Conservation (phyloP, 1,140 invertebrate species). For the Probaryconus sp. region DNA sequence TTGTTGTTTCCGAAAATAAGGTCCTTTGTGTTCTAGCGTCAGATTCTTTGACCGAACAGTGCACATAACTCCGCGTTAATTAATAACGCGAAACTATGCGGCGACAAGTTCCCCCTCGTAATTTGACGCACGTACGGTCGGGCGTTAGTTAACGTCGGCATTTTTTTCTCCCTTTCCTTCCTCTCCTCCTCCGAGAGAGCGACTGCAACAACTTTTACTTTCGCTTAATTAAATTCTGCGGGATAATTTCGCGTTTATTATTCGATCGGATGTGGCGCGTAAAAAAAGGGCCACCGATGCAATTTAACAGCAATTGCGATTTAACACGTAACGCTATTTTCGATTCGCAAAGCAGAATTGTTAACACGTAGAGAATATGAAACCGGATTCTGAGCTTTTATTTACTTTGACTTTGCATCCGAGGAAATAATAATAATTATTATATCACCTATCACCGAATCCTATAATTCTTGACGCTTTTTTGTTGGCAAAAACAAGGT, state of each 20-base stretch:
- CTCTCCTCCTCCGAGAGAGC: conserved; percentile 4
- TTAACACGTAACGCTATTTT: no score
- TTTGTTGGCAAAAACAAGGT: not conserved
- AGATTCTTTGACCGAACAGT: conserved; percentile 10
- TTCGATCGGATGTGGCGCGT: no score
- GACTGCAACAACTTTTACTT: not conserved
- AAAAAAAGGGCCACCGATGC: no score
- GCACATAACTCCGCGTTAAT: conserved; percentile 56
- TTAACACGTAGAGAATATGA: no score
- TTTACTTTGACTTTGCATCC: no score
- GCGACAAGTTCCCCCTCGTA: conserved; percentile 9
- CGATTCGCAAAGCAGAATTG: no score
- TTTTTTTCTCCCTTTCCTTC: conserved; percentile 17
- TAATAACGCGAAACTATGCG: conserved; percentile 61
- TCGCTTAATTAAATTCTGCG: conserved; percentile 1
- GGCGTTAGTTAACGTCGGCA: not conserved
- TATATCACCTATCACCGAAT: no score
- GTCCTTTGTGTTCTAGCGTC: conserved; percentile 25
- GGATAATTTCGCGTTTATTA: not conserved
- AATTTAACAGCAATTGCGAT: no score
- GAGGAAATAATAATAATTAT: no score
- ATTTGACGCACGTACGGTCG: not conserved
- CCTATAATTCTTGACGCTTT: not conserved
- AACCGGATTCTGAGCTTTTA: no score
- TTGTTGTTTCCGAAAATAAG: conserved; percentile 58